phyloP scores from a whole-genome alignment of 2,797 vertebrate genomes.

The Enoplosus armatus region DNA sequence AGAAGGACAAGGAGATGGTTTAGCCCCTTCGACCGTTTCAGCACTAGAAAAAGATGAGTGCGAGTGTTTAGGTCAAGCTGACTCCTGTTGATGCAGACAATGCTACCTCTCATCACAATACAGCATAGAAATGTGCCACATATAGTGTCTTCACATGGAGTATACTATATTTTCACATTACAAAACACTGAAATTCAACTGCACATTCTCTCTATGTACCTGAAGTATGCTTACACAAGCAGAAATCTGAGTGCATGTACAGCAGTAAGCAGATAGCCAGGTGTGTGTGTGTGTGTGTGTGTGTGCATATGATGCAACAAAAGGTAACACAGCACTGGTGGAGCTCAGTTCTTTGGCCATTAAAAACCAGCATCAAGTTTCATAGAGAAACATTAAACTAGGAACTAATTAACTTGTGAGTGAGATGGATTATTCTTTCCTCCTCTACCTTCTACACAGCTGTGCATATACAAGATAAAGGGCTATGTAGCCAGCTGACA shows the following conservation, averaged over 20 bases:
- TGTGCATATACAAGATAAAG: background rate
- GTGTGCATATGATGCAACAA: constrained; percentile 49
- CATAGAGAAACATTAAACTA: constrained; percentile 32
- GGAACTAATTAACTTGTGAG: constrained; percentile 9
- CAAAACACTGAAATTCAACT: constrained; percentile 17
- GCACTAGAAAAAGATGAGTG: constrained; percentile 60
- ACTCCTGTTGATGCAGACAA: background rate
- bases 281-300: constrained; percentile 56
- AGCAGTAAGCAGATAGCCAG: constrained; percentile 58
- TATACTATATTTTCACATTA: background rate
- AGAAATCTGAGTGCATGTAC: constrained; percentile 41
- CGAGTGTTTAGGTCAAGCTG: constrained; percentile 26
- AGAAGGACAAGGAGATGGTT: constrained; percentile 35
- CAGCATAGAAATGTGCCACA: background rate
- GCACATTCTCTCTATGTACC: constrained; percentile 26
- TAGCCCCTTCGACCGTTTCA: constrained; percentile 51
- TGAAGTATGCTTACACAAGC: constrained; percentile 48
- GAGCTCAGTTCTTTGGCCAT: constrained; percentile 21
- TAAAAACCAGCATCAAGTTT: constrained; percentile 44
- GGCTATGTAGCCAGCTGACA: background rate
- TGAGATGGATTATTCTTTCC: background rate
- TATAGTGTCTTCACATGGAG: background rate
- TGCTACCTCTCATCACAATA: constrained; percentile 4
- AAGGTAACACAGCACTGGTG: constrained; percentile 48
- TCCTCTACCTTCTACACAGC: constrained; percentile 1